These are phyloP conservation scores for Stegophylla sp. DNA, from an alignment of 2,888 invertebrate genomes.

Conservation along the genomic window DNA sequence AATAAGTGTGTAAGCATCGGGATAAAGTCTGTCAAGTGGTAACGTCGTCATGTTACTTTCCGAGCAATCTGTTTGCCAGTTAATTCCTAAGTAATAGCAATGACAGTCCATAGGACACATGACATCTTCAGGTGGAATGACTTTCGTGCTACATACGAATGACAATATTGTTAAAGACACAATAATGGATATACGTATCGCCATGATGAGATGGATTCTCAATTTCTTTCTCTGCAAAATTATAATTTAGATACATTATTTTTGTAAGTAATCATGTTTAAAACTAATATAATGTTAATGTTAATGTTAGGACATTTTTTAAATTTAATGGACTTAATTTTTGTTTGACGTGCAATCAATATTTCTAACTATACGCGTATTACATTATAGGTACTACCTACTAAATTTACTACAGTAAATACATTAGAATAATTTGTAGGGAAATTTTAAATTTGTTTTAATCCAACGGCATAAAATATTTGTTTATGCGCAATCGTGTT, in stretches of 20 bases:
- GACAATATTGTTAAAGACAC: constrained; percentile 35
- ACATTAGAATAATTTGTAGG: no score
- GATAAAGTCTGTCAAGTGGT: constrained; percentile 74
- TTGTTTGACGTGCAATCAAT: no score
- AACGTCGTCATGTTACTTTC: constrained; percentile 76
- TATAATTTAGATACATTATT: neutral
- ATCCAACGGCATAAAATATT: no score
- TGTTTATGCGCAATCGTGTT: no score
- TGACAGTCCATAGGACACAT: constrained; percentile 79
- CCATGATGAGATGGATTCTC: constrained; percentile 36
- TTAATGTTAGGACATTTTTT: no score
- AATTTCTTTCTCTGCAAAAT: constrained; percentile 21
- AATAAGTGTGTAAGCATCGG: constrained; percentile 75
- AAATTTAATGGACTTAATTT: no score
- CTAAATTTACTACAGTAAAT: no score
- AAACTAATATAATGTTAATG: no score
- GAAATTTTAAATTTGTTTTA: no score
- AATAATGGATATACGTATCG: constrained; percentile 27
- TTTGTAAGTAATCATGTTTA: neutral
- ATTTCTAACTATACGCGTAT: no score
- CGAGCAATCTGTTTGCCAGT: constrained; percentile 80
- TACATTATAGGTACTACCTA: no score
- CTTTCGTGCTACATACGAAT: constrained; percentile 66
- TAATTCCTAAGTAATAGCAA: constrained; percentile 77
- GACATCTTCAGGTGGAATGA: constrained; percentile 71